phyloP scores from a whole-genome alignment of 1,140 invertebrate species.

The Listronotus bonariensis region DNA sequence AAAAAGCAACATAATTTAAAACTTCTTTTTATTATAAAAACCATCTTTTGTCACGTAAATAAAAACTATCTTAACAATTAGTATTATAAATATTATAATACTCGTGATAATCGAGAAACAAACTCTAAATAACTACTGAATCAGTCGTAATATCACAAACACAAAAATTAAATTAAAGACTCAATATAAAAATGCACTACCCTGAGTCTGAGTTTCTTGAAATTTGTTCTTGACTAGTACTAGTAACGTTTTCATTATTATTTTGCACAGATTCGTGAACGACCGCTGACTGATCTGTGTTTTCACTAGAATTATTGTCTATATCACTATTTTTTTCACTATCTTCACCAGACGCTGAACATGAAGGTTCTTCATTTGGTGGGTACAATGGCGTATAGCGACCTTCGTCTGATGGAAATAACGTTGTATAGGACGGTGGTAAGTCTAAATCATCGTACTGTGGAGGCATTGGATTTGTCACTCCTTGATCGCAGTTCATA shows the following conservation, averaged over 20 bases:
- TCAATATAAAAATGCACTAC: not conserved
- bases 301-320: conserved; percentile 13
- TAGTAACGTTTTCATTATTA: conserved; percentile 14
- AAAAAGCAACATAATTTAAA: conserved; percentile 15
- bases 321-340: conserved; percentile 1
- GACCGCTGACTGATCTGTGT: not conserved
- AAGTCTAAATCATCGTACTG: conserved; percentile 56
- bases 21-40: conserved; percentile 33
- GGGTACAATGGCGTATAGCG: conserved; percentile 13
- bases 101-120: conserved; percentile 12
- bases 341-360: conserved; percentile 1
- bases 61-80: conserved; percentile 17
- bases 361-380: conserved; percentile 5
- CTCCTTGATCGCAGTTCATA: conserved; percentile 38
- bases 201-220: conserved; percentile 7
- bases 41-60: conserved; percentile 22
- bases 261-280: conserved; percentile 7
- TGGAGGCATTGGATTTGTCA: conserved; percentile 44
- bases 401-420: conserved; percentile 48
- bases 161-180: conserved; percentile 10
- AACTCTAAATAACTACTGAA: conserved; percentile 17
- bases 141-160: conserved; percentile 38
- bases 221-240: conserved; percentile 27
- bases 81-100: conserved; percentile 38
- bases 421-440: conserved; percentile 52